Evolutionary conservation across 92 coral and sea anemone genomes (phyloP), one percentile per base, ranked within the genome.

Genomic region (Pocillopora meandrina): DNA sequence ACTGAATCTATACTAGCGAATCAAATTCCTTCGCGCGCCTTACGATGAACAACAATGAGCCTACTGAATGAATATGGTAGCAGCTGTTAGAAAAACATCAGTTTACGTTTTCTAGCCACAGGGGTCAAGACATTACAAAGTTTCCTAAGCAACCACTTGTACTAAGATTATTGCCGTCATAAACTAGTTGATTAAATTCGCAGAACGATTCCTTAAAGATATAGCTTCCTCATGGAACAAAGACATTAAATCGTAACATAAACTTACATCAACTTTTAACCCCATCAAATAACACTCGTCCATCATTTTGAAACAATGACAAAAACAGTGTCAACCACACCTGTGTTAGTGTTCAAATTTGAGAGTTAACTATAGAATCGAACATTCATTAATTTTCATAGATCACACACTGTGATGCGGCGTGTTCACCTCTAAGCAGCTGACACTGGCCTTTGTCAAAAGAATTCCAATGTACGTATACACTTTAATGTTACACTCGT

Each of bases 381-480:
- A 61, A 23, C 15, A 65, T 42, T 42, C 52, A 42, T 21, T 17
- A 83, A 83, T 73, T 73, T 83, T 83, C 20, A 63, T 65, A 23
- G 52, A 83, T 61, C 79, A 21, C 86, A 83, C 34, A 56, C 80
- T 83, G 86, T 49, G 86, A 33, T 61, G 61, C 79, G 62, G 80
- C 86, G 86, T 83, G 86, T 66, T 63, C 76, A 81, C 23, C 55
- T 65, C 20, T 26, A 12, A 34, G 55, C 86, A 73, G 86, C 86
- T 83, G 86, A 21, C 63, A 62, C 57, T 16, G 55, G 21, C 73
- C n/a, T 83, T 74, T 83, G 73, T 83, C 72, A 64, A 62, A 12
- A 75, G 74, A 83, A 83, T 83, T 83, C 80, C 86, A 83, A 73
- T 82, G 47, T 72, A 26, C 31, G 31, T 26, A 26, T 26, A 72